phyloP scores from a whole-genome alignment of 2,113 vertebrate genomes.

The Scopus umbretta region DNA sequence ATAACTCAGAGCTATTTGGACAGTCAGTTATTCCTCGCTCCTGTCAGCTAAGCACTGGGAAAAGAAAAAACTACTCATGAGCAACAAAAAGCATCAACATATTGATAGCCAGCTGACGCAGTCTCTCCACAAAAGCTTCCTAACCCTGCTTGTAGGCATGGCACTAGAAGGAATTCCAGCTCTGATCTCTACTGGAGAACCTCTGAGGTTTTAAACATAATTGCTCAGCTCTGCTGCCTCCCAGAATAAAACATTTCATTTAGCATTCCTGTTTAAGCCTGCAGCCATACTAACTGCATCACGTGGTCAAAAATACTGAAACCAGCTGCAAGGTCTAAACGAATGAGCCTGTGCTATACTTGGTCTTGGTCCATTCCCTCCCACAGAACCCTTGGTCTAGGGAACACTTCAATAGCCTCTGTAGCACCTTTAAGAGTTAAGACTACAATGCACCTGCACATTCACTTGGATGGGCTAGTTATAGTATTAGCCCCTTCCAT shows the following conservation, averaged over 20 bases:
- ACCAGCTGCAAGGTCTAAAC: not conserved
- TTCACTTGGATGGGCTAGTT: not conserved
- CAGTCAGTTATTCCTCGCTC: not conserved
- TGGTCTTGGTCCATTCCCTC: not conserved
- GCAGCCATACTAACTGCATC: not conserved
- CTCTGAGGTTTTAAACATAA: not conserved
- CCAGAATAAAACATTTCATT: not conserved
- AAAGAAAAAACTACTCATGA: not conserved
- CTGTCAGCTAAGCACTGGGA: not conserved
- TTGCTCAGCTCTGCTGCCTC: not conserved
- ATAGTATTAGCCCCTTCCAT: not conserved
- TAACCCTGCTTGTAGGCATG: not conserved
- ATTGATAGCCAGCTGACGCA: not conserved
- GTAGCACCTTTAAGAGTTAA: not conserved
- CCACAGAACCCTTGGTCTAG: not conserved
- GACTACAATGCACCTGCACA: slow-evolving; percentile 14
- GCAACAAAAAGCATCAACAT: not conserved
- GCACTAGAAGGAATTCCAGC: not conserved
- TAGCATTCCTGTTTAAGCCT: not conserved
- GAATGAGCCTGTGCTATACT: not conserved
- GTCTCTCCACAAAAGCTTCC: not conserved
- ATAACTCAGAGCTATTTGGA: not conserved
- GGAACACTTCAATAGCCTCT: not conserved
- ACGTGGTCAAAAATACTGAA: not conserved
- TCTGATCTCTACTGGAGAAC: not conserved